A percentile compares a stretch with the other conserved stretches of the same genome.
phyloP scores from a whole-genome alignment of 2,113 vertebrate genomes.

The Nibea albiflora region DNA sequence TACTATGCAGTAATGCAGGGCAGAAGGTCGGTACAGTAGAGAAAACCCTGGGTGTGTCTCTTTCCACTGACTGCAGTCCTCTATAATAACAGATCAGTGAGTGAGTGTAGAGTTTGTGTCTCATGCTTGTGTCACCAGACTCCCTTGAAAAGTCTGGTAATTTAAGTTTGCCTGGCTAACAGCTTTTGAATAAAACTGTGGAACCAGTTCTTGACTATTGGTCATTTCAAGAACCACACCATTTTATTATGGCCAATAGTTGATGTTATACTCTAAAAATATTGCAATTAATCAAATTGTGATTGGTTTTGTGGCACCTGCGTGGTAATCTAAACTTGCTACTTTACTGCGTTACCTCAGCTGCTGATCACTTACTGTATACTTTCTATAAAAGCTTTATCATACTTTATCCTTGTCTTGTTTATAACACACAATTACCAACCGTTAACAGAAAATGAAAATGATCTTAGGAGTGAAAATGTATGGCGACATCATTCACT shows the following conservation, averaged over 20 bases:
- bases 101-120: background rate
- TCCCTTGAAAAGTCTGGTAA: background rate
- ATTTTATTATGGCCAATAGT: background rate
- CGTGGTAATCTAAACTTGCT: background rate
- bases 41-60: background rate
- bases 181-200: background rate
- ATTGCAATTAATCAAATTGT: no score
- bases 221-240: no score
- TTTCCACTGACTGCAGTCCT: background rate
- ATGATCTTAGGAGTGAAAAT: background rate
- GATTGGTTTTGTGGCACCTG: background rate
- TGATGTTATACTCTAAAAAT: background rate
- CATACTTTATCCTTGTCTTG: background rate
- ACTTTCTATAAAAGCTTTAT: background rate
- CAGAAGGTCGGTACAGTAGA: background rate
- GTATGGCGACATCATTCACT: background rate
- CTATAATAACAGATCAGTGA: background rate
- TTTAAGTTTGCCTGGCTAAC: background rate
- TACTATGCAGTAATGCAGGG: background rate
- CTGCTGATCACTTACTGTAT: background rate
- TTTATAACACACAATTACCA: no score
- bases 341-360: background rate
- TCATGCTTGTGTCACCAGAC: background rate
- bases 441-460: background rate
- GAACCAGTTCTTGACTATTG: background rate